Base-by-base conservation (phyloP, 1,140 invertebrate genomes). In the Lysiphlebus fabarum region DNA sequence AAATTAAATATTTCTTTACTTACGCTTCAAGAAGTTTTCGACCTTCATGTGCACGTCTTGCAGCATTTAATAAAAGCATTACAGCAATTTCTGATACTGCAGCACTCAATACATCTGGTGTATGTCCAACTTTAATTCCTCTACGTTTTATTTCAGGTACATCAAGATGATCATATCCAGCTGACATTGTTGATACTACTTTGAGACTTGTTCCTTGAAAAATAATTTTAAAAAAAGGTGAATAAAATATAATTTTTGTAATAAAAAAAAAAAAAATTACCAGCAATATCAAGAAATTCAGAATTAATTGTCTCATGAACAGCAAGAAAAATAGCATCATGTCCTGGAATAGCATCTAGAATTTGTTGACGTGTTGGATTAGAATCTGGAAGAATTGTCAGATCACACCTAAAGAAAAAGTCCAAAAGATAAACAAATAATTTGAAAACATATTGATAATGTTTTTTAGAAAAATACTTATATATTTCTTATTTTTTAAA, bases 81-180 rank as follows among this genome's bases (percentile, higher is more conserved):
- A 96, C 81, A 5, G 91, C 87, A 14, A 91, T 78, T 75, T 97
- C 92, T 0, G 93, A 92, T 1, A 93, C 91, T 1, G 92, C 85
- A 65, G 87, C 85, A 34, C 89, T 89, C 3, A 95, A 75, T 2
- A 93, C 90, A 47, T 84, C 78, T 0, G 92, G 92, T 0, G 93
- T 95, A 67, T 95, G 87, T 0, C 92, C 91, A 11, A 91, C 74
- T 49, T 81, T 81, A 10, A 92, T 84, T 6, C 84, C 82, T 6
- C 87, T 80, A 34, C 71, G 76, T 74, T 86, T 86, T 6, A 91
- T 75, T 72, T 85, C 87, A 0, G 76, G 69, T 1, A 88, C 55
- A 64, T 90, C 86, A 26, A 90, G 83, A 64, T 90, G 87, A 67
- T 92, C 88, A 59, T 86, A 82, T 10, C 95, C 95, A 11, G 93